Conservation (phyloP, 2,797 vertebrate species). For the Propithecus deckenii region DNA sequence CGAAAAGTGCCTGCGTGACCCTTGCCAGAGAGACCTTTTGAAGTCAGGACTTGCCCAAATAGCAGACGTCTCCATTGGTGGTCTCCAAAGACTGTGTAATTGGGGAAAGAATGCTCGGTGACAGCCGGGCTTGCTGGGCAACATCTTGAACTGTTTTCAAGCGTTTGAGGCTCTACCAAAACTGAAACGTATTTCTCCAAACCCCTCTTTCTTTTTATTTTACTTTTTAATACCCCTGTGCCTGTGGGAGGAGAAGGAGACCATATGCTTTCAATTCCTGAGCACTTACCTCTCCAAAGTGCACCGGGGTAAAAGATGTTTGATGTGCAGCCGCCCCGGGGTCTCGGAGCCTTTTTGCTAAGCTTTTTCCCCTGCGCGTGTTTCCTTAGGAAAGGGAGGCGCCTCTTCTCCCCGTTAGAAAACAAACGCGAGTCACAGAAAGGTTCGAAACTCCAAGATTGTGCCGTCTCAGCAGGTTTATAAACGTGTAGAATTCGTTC, state of each 20-base stretch:
- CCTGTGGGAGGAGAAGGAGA: not conserved
- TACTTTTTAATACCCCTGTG: not conserved
- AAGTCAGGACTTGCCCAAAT: constrained; percentile 62
- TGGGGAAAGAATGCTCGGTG: not conserved
- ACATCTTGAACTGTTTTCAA: constrained; percentile 51
- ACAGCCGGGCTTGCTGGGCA: fast-evolving
- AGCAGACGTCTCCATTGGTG: not conserved
- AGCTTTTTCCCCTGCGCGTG: not conserved
- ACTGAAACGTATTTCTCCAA: not conserved
- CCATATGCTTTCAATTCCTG: constrained; percentile 25
- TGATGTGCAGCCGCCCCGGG: not conserved
- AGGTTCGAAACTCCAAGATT: not conserved
- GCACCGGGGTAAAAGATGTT: fast-evolving
- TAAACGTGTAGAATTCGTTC: not conserved
- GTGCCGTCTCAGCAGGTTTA: not conserved
- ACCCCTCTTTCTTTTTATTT: not conserved
- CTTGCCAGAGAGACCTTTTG: constrained; percentile 66
- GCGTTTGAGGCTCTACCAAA: not conserved
- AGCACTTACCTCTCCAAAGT: not conserved
- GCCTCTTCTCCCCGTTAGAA: not conserved
- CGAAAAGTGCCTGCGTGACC: constrained; percentile 17
- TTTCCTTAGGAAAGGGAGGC: not conserved
- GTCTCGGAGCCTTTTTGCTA: not conserved
- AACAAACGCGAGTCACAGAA: not conserved
- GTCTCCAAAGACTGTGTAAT: not conserved